Evolutionary conservation across 2,888 invertebrate genomes (phyloP), one percentile per base, ranked within the genome.

Genomic region (Periphyllus acericola): DNA sequence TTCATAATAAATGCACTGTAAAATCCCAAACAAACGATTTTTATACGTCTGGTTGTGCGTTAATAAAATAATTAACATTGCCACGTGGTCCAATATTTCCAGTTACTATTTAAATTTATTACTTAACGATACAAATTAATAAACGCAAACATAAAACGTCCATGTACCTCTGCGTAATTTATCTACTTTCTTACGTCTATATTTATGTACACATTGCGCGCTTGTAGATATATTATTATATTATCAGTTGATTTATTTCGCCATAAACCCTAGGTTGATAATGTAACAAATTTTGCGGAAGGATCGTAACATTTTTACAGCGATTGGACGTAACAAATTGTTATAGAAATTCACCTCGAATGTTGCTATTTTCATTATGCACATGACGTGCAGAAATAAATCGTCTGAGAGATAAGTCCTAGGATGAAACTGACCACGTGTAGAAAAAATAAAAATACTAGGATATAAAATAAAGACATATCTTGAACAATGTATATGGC

Each of bases 361-460:
- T 17, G 46, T 60, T 84, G 71, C 71, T 52, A n/a, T 78, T 78
- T 78, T 86, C 79, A 79, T 79, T 86, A 79, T 79, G 85, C 85
- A 86, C 79, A 32, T 71, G 79, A 86, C 85, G 78, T 76, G 36
- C 52, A 52, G 52, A 52, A 78, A 85, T 85, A 85, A 85, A 85
- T 85, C 85, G 52, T 79, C 85, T 55, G 36, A 71, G 8, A 72
- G 71, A 79, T 86, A 86, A 86, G 85, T 86, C 79, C 36, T 2
- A 8, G 79, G 71, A 79, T 86, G 55, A 86, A 86, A 86, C 78
- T 86, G 85, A 79, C 71, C 85, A 72, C 52, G 78, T 71, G 85
- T 68, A 34, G 68, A 21, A 40, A 66, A 83, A 75, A 83, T 60
- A 68, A 29, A 29, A 68, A 68, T 40, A 74, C 66, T 9, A 46